Conservation (phyloP, 1,140 invertebrate species). For the Hesperophylax magnus region DNA sequence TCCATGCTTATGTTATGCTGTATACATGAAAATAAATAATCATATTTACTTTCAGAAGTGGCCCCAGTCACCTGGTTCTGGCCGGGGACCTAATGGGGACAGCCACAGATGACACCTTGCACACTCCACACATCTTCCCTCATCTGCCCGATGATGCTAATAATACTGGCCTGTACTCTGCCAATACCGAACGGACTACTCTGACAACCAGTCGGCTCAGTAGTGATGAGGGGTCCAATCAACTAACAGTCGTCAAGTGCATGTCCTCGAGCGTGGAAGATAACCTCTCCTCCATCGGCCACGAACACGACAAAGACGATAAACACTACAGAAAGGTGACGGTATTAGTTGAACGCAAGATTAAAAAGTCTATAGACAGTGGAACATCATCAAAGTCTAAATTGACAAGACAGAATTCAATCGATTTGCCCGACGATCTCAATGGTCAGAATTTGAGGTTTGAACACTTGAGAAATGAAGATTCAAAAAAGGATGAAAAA, state of each 20-base stretch:
- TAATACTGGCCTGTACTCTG: constrained; percentile 13
- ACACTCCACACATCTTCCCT: constrained; percentile 60
- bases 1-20: too few relatives aligned
- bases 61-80: constrained; percentile 17
- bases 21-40: too few relatives aligned
- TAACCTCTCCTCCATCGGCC: constrained; percentile 22
- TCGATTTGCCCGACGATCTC: constrained; percentile 50
- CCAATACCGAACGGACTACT: constrained; percentile 12
- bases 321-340: constrained; percentile 17
- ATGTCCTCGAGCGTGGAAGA: constrained; percentile 48
- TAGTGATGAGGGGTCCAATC: constrained; percentile 45
- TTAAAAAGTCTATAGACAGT: constrained; percentile 26
- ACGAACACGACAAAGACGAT: constrained; percentile 28
- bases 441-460: neutral
- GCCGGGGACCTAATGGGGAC: constrained; percentile 12
- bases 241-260: constrained; percentile 46
- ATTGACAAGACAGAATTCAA: constrained; percentile 48
- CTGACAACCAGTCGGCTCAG: constrained; percentile 19
- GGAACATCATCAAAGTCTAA: constrained; percentile 24
- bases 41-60: constrained; percentile 22
- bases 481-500: neutral
- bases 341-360: constrained; percentile 19
- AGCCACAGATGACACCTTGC: constrained; percentile 62
- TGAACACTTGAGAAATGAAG: neutral
- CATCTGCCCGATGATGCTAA: constrained; percentile 49